Base-by-base conservation (phyloP, 2,888 invertebrate genomes). In the Phalera bucephala region DNA sequence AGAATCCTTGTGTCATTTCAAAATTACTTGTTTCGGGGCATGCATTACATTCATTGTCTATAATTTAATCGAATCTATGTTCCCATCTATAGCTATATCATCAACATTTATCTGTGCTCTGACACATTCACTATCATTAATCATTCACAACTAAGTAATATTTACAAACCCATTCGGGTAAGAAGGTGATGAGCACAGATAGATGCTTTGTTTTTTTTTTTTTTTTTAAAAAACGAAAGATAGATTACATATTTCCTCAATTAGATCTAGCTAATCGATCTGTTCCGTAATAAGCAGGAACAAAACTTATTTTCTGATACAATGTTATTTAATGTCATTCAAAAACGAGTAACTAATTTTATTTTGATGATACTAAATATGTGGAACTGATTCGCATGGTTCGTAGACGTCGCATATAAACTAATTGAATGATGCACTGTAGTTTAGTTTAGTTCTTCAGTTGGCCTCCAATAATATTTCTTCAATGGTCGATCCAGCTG, bases 381-480 rank as follows among this genome's bases (percentile, higher is more conserved):
- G 15, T 43, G 36, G 34, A 43, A 42, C 15, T 8, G 21, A 39
- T 40, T 37, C 35, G 65, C 66, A 65, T 63, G 66, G 43, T 50
- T 49, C 40, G 41, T 51, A 54, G 28, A 44, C 33, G 22, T 37
- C 43, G 35, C 49, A 52, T 49, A 45, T 36, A 42, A 44, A 25
- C 40, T 45, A 37, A 43, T 52, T 42, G 50, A 58, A 58, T 57
- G 58, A 58, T 57, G 60, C 66, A 62, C 59, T 52, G 57, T 57
- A 50, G 45, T 57, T 49, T 43, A 41, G 40, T 56, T 61, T 61
- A 59, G 54, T 52, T 63, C 47, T 59, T 43, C 52, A 45, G 50
- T 36, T 52, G 49, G 47, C 73, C 85, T 87, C 87, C 87, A 86
- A 86, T 87, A 85, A 71, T 87, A 85, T 87, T 87, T 80, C 79